Percentiles rank a stretch among this genome's conserved stretches.
Evolutionary conservation across 2,888 invertebrate genomes (phyloP).

Genomic region (Drosophila heteroneura): DNA sequence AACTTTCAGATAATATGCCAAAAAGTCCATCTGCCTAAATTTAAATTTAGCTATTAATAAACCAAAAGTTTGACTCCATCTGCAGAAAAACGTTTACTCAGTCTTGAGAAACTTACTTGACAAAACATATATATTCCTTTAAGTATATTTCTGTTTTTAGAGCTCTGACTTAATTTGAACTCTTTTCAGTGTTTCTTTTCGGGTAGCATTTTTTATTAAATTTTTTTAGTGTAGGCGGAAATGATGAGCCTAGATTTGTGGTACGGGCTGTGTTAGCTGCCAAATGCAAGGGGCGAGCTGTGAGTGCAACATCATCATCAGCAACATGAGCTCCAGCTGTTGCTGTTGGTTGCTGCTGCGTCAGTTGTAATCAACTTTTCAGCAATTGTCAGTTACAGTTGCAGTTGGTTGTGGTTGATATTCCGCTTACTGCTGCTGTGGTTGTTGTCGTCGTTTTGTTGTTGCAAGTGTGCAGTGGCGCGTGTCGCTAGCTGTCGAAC

Average conservation of each 20-base stretch:
- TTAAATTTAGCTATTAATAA: not conserved
- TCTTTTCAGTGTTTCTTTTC: not conserved
- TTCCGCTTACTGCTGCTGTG: constrained; percentile 1
- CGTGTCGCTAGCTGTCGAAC: constrained; percentile 55
- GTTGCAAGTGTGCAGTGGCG: constrained; percentile 60
- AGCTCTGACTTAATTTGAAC: not conserved
- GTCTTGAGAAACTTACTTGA: not conserved
- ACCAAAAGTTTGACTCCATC: not conserved
- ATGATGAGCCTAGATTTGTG: constrained; percentile 66
- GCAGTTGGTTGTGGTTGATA: constrained; percentile 35
- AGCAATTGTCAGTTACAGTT: constrained; percentile 71
- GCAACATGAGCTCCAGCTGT: constrained; percentile 16
- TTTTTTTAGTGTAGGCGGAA: constrained; percentile 53
- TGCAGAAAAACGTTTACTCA: not conserved
- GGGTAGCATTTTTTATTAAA: not conserved
- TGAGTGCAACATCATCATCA: constrained; percentile 28
- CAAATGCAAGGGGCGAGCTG: not conserved
- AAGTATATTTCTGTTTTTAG: not conserved
- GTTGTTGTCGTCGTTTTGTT: constrained; percentile 31
- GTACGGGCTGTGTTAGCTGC: constrained; percentile 11
- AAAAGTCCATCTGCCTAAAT: not conserved
- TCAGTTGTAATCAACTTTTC: constrained; percentile 70
- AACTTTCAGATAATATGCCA: not conserved
- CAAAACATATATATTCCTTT: not conserved
- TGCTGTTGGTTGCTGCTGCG: constrained; percentile 34